Percentiles rank a stretch among this genome's conserved stretches.
These are phyloP conservation scores for Unio pictorum DNA, from an alignment of 2,888 invertebrate genomes.

Conservation along the genomic window DNA sequence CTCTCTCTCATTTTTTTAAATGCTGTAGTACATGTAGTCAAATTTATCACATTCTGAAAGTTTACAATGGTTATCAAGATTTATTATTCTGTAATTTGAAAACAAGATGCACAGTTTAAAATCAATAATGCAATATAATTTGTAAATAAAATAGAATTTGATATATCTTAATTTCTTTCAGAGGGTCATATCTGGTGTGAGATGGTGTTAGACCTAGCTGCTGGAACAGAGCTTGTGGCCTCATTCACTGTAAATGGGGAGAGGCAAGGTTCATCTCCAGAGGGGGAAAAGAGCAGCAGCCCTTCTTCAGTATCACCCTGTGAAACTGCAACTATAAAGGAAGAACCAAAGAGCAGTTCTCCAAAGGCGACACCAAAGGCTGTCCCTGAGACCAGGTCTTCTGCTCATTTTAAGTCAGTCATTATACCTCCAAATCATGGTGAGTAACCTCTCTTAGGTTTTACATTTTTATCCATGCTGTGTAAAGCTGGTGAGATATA, in stretches of 20 bases:
- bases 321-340: neutral
- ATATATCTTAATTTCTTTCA: conserved; percentile 18
- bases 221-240: conserved; percentile 57
- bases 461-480: too few relatives aligned
- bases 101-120: too few relatives aligned
- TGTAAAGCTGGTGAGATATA: too few relatives aligned
- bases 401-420: neutral
- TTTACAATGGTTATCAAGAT: too few relatives aligned
- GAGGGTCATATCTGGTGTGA: conserved; percentile 63
- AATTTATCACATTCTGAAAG: too few relatives aligned
- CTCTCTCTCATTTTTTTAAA: too few relatives aligned
- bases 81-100: too few relatives aligned
- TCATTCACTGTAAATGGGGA: conserved; percentile 47
- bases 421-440: too few relatives aligned
- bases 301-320: neutral
- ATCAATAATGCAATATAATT: too few relatives aligned
- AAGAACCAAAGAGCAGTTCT: conserved; percentile 1
- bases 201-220: conserved; percentile 53
- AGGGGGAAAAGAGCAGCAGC: conserved; percentile 5
- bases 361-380: conserved; percentile 1
- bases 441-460: too few relatives aligned
- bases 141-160: too few relatives aligned
- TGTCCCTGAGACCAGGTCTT: neutral
- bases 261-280: conserved; percentile 7
- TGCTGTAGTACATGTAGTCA: too few relatives aligned